phyloP scores from a whole-genome alignment of 2,113 vertebrate species.

The Carassius carassius region DNA sequence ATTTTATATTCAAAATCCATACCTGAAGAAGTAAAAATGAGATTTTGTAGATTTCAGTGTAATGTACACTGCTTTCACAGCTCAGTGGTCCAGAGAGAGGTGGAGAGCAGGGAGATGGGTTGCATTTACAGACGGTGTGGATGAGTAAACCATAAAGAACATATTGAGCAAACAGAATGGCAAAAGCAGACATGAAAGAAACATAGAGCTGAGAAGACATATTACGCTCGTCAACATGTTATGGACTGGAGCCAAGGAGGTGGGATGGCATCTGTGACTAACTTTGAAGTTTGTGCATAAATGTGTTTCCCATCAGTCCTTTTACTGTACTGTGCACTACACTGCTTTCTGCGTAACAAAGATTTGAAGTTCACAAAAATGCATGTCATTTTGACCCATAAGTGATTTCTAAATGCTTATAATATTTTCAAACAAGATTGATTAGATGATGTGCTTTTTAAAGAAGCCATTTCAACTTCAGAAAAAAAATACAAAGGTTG shows the following conservation, averaged over 20 bases:
- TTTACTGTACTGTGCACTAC: background rate
- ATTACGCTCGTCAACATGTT: slow-evolving; percentile 31
- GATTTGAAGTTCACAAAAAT: background rate
- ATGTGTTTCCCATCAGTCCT: background rate
- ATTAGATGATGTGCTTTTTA: background rate
- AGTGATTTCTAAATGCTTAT: background rate
- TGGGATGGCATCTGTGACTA: slow-evolving; percentile 15
- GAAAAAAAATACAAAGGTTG: too few relatives aligned
- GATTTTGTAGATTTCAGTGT: slow-evolving; percentile 9
- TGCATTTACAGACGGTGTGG: slow-evolving; percentile 13
- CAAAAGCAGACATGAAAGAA: slow-evolving; percentile 39
- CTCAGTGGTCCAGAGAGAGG: background rate
- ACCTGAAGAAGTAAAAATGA: background rate
- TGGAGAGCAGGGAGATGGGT: background rate
- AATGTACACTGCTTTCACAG: background rate
- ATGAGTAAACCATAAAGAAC: slow-evolving; percentile 15
- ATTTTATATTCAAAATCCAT: background rate
- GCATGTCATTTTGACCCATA: background rate
- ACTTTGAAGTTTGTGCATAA: slow-evolving; percentile 44
- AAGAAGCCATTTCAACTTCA: too few relatives aligned
- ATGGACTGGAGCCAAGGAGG: slow-evolving; percentile 42
- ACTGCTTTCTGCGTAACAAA: background rate
- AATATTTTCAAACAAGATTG: too few relatives aligned
- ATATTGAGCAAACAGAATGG: slow-evolving; percentile 43
- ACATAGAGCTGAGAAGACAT: slow-evolving; percentile 17